Base-by-base conservation (phyloP, 2,888 invertebrate genomes). In the Acronicta aceris region DNA sequence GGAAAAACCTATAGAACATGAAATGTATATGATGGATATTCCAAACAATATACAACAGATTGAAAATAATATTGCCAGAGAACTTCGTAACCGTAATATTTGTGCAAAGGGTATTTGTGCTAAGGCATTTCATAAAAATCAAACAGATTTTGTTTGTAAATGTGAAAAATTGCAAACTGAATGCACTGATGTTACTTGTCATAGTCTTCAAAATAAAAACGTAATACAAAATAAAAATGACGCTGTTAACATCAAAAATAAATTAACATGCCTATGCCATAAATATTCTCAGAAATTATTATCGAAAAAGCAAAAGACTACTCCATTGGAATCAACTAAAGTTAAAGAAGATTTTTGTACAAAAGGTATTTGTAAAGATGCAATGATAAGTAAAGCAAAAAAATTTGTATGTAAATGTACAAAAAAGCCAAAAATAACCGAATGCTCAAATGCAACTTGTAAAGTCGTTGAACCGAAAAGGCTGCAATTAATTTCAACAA, bases 241-340 rank as follows among this genome's bases (percentile, higher is more conserved):
- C 15, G 2, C 67, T 46, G 45, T 30, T 36, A 65, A 65, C 30
- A 55, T 76, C 2, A 70, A 57, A 21, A 62, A 71, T 25, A 68
- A 68, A 59, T 45, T 77, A 36, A 47, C 47, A 42, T 53, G 53
- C 42, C 25, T 81, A 21, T 74, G 60, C 54, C 27, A 54, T 47
- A 70, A 66, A 52, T 79, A 68, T 64, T 67, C 74, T 13, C 54
- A 74, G 47, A 82, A 63, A 54, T 2, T 71, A 5, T 36, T 53
- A 17, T 16, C n/a, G 5, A 48, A 41, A 16, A 38, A 56, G 50
- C 57, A 41, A 59, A 17, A 62, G 41, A 17, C 0, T 30, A 15
- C 30, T 17, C 13, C 45, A 45, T 9, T 15, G 45, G 15, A 38
- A 30, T 41, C 15, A 52, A 12, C 21, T 5, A 45, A 40, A 36